Evolutionary conservation across 1,140 invertebrate species (phyloP).

Genomic region (Drosophila orena): DNA sequence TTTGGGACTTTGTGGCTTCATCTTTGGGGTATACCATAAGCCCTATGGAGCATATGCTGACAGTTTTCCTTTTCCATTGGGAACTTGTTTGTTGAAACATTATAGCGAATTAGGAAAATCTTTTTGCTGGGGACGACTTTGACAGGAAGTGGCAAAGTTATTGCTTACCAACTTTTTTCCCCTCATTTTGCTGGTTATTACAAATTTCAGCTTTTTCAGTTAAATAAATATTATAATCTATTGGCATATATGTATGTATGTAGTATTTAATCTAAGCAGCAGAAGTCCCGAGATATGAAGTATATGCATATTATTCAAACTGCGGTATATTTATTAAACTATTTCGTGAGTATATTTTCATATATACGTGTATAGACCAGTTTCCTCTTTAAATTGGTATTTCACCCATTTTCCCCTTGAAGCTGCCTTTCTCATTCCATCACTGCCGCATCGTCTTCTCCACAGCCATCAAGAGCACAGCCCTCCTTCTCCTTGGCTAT

Average conservation of each 20-base stretch:
- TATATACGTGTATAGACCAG: constrained; percentile 5
- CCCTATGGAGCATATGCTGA: constrained; percentile 65
- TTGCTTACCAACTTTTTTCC: neutral
- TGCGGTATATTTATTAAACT: neutral
- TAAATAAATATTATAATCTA: neutral
- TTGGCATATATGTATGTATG: no score
- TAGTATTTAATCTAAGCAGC: no score
- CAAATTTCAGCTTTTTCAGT: neutral
- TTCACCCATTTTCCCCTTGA: constrained; percentile 24
- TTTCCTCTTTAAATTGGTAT: constrained; percentile 48
- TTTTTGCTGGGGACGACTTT: neutral
- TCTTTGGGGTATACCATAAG: constrained; percentile 31
- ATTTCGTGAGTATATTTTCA: neutral
- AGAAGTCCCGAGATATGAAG: no score
- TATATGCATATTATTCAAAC: no score
- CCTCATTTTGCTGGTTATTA: neutral
- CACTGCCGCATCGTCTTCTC: constrained; percentile 44
- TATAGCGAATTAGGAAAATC: constrained; percentile 9
- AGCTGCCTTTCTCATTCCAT: constrained; percentile 6
- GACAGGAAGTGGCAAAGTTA: constrained; percentile 1
- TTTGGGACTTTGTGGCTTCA: constrained; percentile 15
- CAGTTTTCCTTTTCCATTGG: constrained; percentile 18
- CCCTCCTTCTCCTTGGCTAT: constrained; percentile 49
- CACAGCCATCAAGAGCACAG: constrained; percentile 46
- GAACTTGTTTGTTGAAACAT: constrained; percentile 17